phyloP scores from a whole-genome alignment of 2,113 vertebrate species.

The Pomatostomus ruficeps region DNA sequence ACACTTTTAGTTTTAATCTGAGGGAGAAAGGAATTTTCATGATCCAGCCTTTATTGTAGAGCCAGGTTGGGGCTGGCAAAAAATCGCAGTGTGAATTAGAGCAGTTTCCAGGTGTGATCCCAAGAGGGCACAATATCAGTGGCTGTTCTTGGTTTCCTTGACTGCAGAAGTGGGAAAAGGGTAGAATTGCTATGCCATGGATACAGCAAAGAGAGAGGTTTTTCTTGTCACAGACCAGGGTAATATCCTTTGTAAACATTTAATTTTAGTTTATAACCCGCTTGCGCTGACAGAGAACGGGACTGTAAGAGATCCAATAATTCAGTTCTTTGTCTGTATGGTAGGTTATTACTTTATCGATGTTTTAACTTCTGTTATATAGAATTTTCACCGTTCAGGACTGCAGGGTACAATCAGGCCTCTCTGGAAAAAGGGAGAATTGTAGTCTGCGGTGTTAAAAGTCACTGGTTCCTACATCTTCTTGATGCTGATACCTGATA shows the following conservation, averaged over 20 bases:
- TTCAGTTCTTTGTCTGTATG: not conserved
- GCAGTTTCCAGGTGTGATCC: not conserved
- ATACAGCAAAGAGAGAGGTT: not conserved
- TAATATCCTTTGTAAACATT: slow-evolving; percentile 12
- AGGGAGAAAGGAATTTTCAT: not conserved
- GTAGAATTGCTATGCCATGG: not conserved
- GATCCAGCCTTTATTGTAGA: not conserved
- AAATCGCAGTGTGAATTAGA: not conserved
- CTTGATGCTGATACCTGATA: not conserved
- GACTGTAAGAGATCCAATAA: not conserved
- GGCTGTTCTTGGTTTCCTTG: not conserved
- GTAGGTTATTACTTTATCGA: not conserved
- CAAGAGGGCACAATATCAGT: not conserved
- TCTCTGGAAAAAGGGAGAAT: not conserved
- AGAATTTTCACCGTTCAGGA: not conserved
- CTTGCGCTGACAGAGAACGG: not conserved
- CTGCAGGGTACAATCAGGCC: not conserved
- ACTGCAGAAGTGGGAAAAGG: not conserved
- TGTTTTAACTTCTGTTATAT: not conserved
- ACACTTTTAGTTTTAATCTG: not conserved
- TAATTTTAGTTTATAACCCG: not conserved
- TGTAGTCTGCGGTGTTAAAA: not conserved
- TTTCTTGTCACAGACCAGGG: not conserved
- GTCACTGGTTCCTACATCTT: not conserved
- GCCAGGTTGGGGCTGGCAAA: not conserved